These are phyloP conservation scores for Nematostella vectensis DNA, from an alignment of 92 coral and sea anemone species.

Conservation along the genomic window DNA sequence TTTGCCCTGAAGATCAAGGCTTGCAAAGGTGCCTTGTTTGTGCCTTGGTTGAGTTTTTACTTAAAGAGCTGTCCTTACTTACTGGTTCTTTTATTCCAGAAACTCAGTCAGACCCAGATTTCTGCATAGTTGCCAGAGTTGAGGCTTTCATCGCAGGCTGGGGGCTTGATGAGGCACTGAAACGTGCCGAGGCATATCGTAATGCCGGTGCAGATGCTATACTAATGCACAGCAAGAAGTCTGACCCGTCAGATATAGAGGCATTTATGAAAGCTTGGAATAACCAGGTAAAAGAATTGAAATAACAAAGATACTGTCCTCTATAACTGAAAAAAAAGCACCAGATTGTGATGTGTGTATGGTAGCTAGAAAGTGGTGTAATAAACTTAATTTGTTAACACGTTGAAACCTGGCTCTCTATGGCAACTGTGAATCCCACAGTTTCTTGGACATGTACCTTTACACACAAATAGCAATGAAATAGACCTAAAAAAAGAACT, in stretches of 20 bases:
- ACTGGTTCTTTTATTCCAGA: constrained; percentile 24
- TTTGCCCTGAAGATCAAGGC: constrained; percentile 91
- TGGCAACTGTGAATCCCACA: no score
- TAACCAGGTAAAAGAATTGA: constrained; percentile 87
- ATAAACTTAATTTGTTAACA: not conserved
- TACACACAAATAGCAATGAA: no score
- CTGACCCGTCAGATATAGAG: constrained; percentile 99
- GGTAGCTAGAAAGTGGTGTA: not conserved
- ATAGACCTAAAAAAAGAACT: no score
- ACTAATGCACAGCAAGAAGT: constrained; percentile 98
- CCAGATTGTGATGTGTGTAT: not conserved
- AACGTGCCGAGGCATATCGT: constrained; percentile 91
- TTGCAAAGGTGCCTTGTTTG: constrained; percentile 67
- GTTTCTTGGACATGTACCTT: no score
- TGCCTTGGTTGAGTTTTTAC: not conserved
- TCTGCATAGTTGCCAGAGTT: constrained; percentile 87
- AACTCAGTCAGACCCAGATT: constrained; percentile 90
- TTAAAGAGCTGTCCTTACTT: not conserved
- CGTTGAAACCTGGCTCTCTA: no score
- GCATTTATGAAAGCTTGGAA: constrained; percentile 98
- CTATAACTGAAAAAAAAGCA: no score
- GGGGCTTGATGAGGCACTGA: constrained; percentile 94
- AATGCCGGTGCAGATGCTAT: constrained; percentile 99
- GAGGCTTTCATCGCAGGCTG: constrained; percentile 99
- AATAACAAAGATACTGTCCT: not conserved